These are phyloP conservation scores for Oceanites oceanicus DNA, from an alignment of 2,113 vertebrate species.

Conservation along the genomic window DNA sequence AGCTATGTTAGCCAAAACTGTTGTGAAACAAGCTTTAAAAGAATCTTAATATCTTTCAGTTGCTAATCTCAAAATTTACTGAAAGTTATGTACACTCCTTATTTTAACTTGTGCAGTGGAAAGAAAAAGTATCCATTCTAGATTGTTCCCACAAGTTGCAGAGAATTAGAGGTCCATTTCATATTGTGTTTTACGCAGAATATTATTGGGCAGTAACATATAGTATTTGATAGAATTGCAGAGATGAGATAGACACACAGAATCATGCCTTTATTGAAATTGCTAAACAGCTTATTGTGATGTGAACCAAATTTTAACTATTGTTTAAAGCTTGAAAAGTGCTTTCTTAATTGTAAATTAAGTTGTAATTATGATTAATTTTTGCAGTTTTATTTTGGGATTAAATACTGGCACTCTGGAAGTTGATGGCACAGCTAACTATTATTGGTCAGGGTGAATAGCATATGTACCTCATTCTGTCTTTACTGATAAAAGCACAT, in stretches of 20 bases:
- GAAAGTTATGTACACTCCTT: not conserved
- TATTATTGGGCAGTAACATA: not conserved
- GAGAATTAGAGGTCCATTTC: not conserved
- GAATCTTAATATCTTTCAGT: not conserved
- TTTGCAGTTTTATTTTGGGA: not conserved
- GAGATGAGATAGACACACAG: not conserved
- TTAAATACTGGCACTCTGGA: not conserved
- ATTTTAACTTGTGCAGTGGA: not conserved
- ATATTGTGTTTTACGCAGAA: not conserved
- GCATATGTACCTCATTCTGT: not conserved
- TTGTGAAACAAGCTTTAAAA: not conserved
- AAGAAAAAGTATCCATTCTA: not conserved
- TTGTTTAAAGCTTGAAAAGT: not conserved
- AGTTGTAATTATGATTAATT: not conserved
- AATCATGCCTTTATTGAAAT: not conserved
- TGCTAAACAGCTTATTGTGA: not conserved
- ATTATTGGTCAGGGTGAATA: not conserved
- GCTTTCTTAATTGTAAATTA: not conserved
- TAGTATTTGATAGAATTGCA: not conserved
- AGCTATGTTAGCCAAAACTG: not conserved
- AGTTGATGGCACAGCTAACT: not conserved
- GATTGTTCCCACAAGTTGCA: not conserved
- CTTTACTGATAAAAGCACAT: not conserved
- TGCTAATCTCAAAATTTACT: not conserved
- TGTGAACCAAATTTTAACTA: not conserved